Base-by-base conservation (phyloP, 2,797 vertebrate species). In the Cetoscarus ocellatus region DNA sequence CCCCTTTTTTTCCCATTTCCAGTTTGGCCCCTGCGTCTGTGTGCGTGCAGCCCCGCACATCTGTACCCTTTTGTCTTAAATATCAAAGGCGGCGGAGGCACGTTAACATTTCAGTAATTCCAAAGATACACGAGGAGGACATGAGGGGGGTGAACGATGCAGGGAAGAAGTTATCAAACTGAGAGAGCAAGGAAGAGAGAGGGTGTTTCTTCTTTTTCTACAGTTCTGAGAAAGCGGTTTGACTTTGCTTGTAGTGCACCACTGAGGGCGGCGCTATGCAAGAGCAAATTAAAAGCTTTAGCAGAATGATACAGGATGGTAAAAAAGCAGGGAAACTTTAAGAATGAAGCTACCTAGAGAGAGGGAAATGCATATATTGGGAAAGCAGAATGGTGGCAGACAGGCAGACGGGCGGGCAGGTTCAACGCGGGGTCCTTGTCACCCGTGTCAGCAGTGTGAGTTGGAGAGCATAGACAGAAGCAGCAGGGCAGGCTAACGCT, bases 91-190 rank as follows among this genome's bases (percentile, higher is more conserved):
- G 93, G 95, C 94, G 91, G 87, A 94, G 94, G 94, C 95, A 91
- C 94, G 96, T 96, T 97, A 96, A 96, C 97, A 96, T 96, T 98
- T 97, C 95, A 97, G 96, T 97, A 96, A 96, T 97, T 97, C 96
- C 95, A 95, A 94, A 95, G 94, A 95, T 95, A 94, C 95, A 96
- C 91, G 93, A 93, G 91, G 91, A 95, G 91, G 92, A 94, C 77
- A 86, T 92, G 94, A 91, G 93, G 93, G 94, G 93, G 95, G 94
- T 90, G 95, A 93, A 91, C 86, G 91, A 92, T 88, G 94, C 93
- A 93, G 93, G 94, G 93, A 93, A 93, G 93, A 93, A 93, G 92
- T 93, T 95, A 94, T 93, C 92, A 90, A 86, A 92, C 95, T 94
- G 90, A 93, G 68, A 76, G 66, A 34, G 35, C 52, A 44, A 66